Evolutionary conservation across 2,888 invertebrate genomes (phyloP), one percentile per base, ranked within the genome.

Genomic region (Ernsta delagoae): DNA sequence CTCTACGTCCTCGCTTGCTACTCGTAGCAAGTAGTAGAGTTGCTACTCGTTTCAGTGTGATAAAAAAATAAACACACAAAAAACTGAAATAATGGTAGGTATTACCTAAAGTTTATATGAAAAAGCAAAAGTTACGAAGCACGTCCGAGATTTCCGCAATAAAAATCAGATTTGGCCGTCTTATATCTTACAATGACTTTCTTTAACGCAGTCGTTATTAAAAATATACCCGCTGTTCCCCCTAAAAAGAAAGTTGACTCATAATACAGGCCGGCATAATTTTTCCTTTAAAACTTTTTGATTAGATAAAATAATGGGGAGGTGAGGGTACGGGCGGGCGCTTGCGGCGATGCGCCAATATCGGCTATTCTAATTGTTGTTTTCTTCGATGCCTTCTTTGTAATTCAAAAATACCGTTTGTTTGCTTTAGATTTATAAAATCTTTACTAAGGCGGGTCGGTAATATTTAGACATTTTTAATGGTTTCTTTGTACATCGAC

Each of bases 271-370:
- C 89, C 86, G 86, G 93, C 85, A 93, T 93, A 93, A 93, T 93
- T 93, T 94, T 94, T 93, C 91, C 92, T 92, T 93, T 93, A 93
- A 93, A 94, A 94, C 92, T 93, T 94, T 93, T 93, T 94, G 93
- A 94, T 94, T 94, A 93, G 93, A 94, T 94, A 92, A 93, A 93
- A 93, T 93, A 93, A 92, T 90, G 89, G 93, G 92, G 93, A 88
- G 92, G 88, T 77, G 76, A 77, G 83, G 88, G 88, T 79, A 84
- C 78, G 80, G 85, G 48, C 24, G 54, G 54, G 6, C 75, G 87
- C 90, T 83, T 84, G 83, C 85, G 86, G 90, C 90, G 81, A 83
- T 88, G 83, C 85, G 83, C 85, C 90, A 86, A 88, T 92, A 93
- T 92, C 89, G 87, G 87, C 85, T 86, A 89, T 91, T 92, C 89